Percentiles rank a stretch among this genome's conserved stretches.
These are phyloP conservation scores for Tenebrio molitor DNA, from an alignment of 1,140 invertebrate genomes.

Conservation along the genomic window DNA sequence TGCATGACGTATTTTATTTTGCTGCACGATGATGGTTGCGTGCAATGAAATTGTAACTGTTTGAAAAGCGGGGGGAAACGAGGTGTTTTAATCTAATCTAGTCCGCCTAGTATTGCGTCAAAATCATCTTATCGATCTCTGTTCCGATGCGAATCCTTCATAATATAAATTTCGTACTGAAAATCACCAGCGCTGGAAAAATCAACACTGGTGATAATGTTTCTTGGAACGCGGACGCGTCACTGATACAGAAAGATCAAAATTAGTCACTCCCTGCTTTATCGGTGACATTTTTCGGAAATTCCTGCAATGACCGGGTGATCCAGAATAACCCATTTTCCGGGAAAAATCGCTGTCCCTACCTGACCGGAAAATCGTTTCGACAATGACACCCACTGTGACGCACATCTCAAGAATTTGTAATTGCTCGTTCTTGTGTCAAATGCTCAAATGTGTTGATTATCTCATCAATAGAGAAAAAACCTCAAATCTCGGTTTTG, in stretches of 20 bases:
- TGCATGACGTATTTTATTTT: constrained; percentile 35
- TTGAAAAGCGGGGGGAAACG: constrained; percentile 19
- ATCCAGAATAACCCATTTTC: constrained; percentile 13
- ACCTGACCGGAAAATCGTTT: constrained; percentile 17
- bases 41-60: constrained; percentile 39
- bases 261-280: too few species aligned
- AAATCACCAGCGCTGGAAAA: too few species aligned
- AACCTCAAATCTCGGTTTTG: too few species aligned
- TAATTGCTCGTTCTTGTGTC: not conserved
- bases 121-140: constrained; percentile 21
- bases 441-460: too few species aligned
- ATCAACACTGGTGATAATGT: too few species aligned
- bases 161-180: too few species aligned
- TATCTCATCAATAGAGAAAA: too few species aligned
- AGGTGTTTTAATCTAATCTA: constrained; percentile 46
- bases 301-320: not conserved
- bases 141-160: not conserved
- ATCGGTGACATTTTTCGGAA: constrained; percentile 12
- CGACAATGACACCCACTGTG: not conserved
- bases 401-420: not conserved
- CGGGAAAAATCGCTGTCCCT: not conserved
- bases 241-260: too few species aligned
- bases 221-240: too few species aligned
- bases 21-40: constrained; percentile 24
- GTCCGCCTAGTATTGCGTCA: constrained; percentile 29